These are phyloP conservation scores for Malthinus flaveolus DNA, from an alignment of 2,888 invertebrate genomes.

Conservation along the genomic window DNA sequence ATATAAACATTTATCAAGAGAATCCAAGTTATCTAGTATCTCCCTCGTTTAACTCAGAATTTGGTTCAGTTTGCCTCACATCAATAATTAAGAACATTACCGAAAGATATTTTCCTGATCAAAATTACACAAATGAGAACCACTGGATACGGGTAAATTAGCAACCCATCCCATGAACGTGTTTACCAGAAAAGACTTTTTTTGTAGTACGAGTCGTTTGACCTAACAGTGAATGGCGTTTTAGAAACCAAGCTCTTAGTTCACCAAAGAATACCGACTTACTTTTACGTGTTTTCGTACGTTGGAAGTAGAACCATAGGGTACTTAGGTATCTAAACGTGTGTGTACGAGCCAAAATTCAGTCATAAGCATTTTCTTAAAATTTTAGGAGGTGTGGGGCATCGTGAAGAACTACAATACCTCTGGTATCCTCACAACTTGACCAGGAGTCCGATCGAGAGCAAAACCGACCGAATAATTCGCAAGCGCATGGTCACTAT, in stretches of 20 bases:
- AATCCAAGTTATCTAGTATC: background rate
- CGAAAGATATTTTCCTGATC: background rate
- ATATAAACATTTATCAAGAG: background rate
- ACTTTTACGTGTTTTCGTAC: background rate
- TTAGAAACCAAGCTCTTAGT: background rate
- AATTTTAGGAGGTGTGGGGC: constrained; percentile 4
- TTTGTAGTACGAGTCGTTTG: background rate
- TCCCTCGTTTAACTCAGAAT: background rate
- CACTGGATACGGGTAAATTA: constrained; percentile 5
- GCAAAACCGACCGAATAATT: background rate
- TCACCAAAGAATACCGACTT: background rate
- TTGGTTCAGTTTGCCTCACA: background rate
- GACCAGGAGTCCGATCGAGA: background rate
- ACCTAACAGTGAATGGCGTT: constrained; percentile 5
- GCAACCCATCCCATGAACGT: too few species aligned
- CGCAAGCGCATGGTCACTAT: constrained; percentile 5
- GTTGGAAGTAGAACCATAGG: background rate
- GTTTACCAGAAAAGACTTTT: background rate
- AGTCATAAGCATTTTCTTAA: too few species aligned
- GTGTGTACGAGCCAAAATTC: too few species aligned
- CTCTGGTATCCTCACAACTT: background rate
- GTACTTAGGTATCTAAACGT: background rate
- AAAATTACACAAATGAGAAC: background rate
- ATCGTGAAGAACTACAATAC: constrained; percentile 3
- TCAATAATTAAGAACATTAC: background rate